Percentiles rank a stretch among this genome's conserved stretches.
Conservation (phyloP, 1,140 invertebrate genomes). For the Zaprionus africanus region DNA sequence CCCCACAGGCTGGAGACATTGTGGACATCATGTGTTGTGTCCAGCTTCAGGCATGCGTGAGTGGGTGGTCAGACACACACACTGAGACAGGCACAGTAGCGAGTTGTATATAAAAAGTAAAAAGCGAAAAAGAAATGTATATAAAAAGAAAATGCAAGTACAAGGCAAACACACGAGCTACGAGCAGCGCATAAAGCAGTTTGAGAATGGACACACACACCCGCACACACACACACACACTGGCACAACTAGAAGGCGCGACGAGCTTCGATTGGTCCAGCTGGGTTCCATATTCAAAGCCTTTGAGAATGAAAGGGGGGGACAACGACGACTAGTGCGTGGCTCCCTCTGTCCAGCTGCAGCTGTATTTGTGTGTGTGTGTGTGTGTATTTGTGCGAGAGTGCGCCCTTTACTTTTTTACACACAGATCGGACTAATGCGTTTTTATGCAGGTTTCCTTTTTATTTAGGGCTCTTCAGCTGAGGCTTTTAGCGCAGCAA, state of each 20-base stretch:
- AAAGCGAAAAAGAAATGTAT: conserved; percentile 73
- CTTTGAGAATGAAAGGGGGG: conserved; percentile 46
- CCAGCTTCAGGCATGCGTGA: conserved; percentile 67
- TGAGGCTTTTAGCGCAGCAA: conserved; percentile 44
- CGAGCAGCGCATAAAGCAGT: conserved; percentile 33
- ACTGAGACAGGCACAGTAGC: conserved; percentile 38
- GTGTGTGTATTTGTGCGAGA: conserved; percentile 10
- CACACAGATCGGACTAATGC: conserved; percentile 29
- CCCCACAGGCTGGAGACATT: conserved; percentile 13
- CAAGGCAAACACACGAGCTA: conserved; percentile 64
- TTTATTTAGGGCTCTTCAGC: conserved; percentile 33
- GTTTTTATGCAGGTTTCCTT: conserved; percentile 27
- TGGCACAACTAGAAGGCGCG: conserved; percentile 35
- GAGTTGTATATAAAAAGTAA: conserved; percentile 51
- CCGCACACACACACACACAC: not conserved
- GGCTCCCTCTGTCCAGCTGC: conserved; percentile 21
- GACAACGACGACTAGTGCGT: conserved; percentile 53
- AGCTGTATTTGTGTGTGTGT: conserved; percentile 11
- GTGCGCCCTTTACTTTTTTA: conserved; percentile 13
- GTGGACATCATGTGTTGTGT: conserved; percentile 35
- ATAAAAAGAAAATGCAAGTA: conserved; percentile 76
- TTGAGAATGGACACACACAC: conserved; percentile 23
- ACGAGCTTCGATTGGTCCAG: conserved; percentile 76
- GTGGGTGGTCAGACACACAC: conserved; percentile 17
- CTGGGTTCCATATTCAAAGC: conserved; percentile 48